Percentiles rank a stretch among this genome's conserved stretches.
phyloP scores from a whole-genome alignment of 2,888 invertebrate genomes.

The Amphipoea lucens region DNA sequence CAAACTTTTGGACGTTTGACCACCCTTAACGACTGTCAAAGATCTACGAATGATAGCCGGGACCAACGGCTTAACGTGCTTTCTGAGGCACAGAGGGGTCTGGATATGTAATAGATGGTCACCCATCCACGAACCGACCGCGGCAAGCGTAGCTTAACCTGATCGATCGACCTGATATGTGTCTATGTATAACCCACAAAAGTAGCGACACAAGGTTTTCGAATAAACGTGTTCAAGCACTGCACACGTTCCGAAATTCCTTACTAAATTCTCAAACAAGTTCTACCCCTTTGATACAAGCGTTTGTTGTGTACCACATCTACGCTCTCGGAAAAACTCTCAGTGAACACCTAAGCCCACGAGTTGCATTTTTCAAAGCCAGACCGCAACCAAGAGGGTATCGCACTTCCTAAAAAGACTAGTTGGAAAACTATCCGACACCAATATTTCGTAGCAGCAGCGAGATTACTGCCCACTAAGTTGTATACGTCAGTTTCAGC shows the following conservation, averaged over 20 bases:
- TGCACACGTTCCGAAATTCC: slow-evolving; percentile 19
- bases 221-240: slow-evolving; percentile 2
- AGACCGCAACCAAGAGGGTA: slow-evolving; percentile 6
- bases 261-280: slow-evolving; percentile 3
- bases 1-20: background rate
- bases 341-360: slow-evolving; percentile 15
- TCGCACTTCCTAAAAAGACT: slow-evolving; percentile 17
- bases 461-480: slow-evolving; percentile 29
- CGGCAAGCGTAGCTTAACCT: background rate
- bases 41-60: background rate
- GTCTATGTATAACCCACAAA: background rate
- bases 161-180: background rate
- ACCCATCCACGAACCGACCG: background rate
- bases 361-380: slow-evolving; percentile 29
- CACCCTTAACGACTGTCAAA: background rate
- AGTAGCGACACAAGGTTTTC: slow-evolving; percentile 2
- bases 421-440: slow-evolving; percentile 9
- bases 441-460: slow-evolving; percentile 34
- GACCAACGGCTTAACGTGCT: background rate
- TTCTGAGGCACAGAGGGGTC: background rate
- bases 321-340: slow-evolving; percentile 13
- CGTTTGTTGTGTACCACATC: slow-evolving; percentile 7
- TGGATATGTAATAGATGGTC: background rate
- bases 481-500: slow-evolving; percentile 46
- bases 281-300: slow-evolving; percentile 31